Evolutionary conservation across 2,797 vertebrate genomes (phyloP).

Genomic region (Hoplostethus mediterraneus): DNA sequence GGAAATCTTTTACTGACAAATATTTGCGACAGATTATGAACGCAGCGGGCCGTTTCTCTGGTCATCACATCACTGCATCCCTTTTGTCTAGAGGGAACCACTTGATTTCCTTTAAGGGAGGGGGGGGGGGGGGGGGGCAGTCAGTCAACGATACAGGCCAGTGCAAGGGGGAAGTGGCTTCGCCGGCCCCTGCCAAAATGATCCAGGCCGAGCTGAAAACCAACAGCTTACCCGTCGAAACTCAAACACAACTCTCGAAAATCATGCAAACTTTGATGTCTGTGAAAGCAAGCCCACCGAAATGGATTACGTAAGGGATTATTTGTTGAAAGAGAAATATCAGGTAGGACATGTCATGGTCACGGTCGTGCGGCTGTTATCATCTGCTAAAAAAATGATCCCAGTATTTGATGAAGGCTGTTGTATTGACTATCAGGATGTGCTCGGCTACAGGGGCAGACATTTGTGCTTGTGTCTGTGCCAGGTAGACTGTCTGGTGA

Average conservation of each 20-base stretch:
- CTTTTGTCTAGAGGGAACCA: background rate
- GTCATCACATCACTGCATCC: background rate
- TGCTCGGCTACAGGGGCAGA: too few species aligned
- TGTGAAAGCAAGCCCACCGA: background rate
- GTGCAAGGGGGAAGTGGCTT: background rate
- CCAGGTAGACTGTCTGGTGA: background rate
- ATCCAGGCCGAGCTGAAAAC: constrained; percentile 42
- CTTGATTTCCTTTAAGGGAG: background rate
- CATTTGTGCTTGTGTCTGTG: too few species aligned
- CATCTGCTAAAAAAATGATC: too few species aligned
- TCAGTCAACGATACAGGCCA: background rate
- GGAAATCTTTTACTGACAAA: constrained; percentile 12
- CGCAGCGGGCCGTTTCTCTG: background rate
- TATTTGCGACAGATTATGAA: constrained; percentile 13
- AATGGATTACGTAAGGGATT: constrained; percentile 64
- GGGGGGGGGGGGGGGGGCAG: background rate
- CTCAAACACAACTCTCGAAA: constrained; percentile 10
- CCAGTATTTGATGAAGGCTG: too few species aligned
- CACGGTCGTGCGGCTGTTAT: too few species aligned
- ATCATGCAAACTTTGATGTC: constrained; percentile 37
- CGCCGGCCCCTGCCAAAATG: constrained; percentile 43
- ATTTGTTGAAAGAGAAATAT: constrained; percentile 55
- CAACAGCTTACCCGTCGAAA: constrained; percentile 33
- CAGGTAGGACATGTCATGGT: constrained; percentile 56
- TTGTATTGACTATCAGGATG: too few species aligned